A percentile compares a stretch with the other conserved stretches of the same genome.
Conservation (phyloP, 2,888 invertebrate species). For the Octonoba sinensis region DNA sequence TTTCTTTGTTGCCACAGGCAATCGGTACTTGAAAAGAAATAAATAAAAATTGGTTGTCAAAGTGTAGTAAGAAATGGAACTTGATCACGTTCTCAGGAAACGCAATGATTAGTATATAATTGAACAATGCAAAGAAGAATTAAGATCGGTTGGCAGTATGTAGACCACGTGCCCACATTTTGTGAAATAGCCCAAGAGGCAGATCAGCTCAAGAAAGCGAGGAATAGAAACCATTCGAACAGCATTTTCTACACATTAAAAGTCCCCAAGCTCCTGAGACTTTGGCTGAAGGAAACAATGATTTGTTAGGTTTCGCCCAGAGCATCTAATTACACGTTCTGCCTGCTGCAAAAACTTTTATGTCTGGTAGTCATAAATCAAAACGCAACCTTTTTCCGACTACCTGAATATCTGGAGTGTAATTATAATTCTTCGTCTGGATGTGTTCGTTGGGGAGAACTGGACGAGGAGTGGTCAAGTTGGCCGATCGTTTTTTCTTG, state of each 20-base stretch:
- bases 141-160: constrained; percentile 26
- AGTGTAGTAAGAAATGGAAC: no score
- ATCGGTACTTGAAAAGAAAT: no score
- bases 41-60: no score
- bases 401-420: constrained; percentile 52
- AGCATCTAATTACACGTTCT: constrained; percentile 56
- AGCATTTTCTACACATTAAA: no score
- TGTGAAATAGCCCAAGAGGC: constrained; percentile 20
- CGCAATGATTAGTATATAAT: constrained; percentile 22
- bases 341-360: constrained; percentile 48
- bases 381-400: constrained; percentile 49
- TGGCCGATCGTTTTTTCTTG: constrained; percentile 21
- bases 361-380: constrained; percentile 55
- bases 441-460: constrained; percentile 4
- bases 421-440: constrained; percentile 44
- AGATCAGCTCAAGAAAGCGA: constrained; percentile 15
- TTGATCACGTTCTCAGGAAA: background rate
- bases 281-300: constrained; percentile 25
- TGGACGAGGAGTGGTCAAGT: constrained; percentile 46
- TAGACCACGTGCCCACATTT: constrained; percentile 49
- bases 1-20: no score
- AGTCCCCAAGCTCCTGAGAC: no score
- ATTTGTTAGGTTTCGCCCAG: constrained; percentile 53
- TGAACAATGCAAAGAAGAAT: constrained; percentile 46
- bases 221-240: no score